Percentiles rank a stretch among this genome's conserved stretches.
Evolutionary conservation across 2,888 invertebrate species (phyloP).

Genomic region (Rhamnusium bicolor): DNA sequence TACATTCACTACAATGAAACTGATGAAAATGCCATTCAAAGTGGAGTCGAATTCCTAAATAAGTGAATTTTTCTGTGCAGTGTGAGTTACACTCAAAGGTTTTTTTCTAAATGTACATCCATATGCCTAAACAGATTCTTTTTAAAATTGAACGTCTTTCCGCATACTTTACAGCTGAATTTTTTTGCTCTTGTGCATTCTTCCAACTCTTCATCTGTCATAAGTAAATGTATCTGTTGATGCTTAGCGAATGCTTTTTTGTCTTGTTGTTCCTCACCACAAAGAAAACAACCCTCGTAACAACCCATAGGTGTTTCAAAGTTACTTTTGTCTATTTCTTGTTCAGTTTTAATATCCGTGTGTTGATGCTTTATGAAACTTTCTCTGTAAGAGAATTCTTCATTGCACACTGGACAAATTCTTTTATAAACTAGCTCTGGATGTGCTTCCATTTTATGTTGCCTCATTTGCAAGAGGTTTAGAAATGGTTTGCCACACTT

Average conservation of each 20-base stretch:
- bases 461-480: not conserved
- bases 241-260: not conserved
- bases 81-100: not conserved
- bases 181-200: not conserved
- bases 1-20: not conserved
- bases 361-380: not conserved
- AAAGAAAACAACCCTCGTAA: not conserved
- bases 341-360: not conserved
- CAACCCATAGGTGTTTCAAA: constrained; percentile 3
- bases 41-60: constrained; percentile 1
- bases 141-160: not conserved
- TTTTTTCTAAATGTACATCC: constrained; percentile 14
- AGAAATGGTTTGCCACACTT: constrained; percentile 9
- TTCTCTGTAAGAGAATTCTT: not conserved
- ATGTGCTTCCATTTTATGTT: not conserved
- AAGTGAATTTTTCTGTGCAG: constrained; percentile 3
- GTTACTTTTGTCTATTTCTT: not conserved
- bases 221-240: constrained; percentile 2
- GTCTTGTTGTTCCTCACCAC: not conserved
- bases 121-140: constrained; percentile 4
- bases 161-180: constrained; percentile 8
- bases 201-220: not conserved
- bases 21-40: constrained; percentile 1
- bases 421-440: not conserved
- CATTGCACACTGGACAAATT: not conserved